Conservation (phyloP, 2,113 vertebrate species). For the Xiphias gladius region DNA sequence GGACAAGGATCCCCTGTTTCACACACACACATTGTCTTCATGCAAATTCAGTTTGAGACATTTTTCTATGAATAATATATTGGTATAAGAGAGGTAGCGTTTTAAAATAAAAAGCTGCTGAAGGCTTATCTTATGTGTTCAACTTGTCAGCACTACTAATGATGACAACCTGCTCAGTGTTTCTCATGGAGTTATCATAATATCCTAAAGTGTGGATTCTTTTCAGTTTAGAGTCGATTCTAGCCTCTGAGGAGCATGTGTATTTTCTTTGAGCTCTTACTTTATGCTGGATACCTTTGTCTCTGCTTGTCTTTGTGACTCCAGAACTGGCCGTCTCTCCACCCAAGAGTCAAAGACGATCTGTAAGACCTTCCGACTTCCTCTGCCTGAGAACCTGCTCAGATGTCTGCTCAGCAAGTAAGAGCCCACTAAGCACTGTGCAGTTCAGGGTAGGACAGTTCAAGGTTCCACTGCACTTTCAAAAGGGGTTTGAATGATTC, state of each 20-base stretch:
- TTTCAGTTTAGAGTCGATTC: neutral
- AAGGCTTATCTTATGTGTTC: slow-evolving; percentile 5
- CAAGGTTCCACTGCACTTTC: neutral
- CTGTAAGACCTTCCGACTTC: slow-evolving; percentile 89
- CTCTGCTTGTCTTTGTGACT: slow-evolving; percentile 20
- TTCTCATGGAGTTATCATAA: neutral
- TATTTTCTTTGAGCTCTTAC: neutral
- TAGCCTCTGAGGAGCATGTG: neutral
- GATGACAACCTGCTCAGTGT: neutral
- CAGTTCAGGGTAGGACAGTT: neutral
- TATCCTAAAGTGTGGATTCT: neutral
- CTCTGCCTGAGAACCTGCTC: slow-evolving; percentile 87
- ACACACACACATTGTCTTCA: slow-evolving; percentile 7
- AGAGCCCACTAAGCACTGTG: slow-evolving; percentile 52
- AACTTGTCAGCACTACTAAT: neutral
- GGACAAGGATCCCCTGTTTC: slow-evolving; percentile 39
- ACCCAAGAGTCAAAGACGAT: slow-evolving; percentile 82
- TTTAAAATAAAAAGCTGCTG: slow-evolving; percentile 10
- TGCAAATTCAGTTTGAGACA: slow-evolving; percentile 12
- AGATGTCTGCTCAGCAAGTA: slow-evolving; percentile 86
- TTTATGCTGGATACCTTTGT: neutral
- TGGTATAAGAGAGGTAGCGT: neutral
- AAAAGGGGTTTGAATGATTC: neutral
- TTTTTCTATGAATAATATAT: slow-evolving; percentile 1
- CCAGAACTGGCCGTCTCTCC: slow-evolving; percentile 86